These are phyloP conservation scores for Chondrilla cf. caribensis DNA, from an alignment of 37 sponge, comb jelly and placozoan genomes.

Conservation along the genomic window DNA sequence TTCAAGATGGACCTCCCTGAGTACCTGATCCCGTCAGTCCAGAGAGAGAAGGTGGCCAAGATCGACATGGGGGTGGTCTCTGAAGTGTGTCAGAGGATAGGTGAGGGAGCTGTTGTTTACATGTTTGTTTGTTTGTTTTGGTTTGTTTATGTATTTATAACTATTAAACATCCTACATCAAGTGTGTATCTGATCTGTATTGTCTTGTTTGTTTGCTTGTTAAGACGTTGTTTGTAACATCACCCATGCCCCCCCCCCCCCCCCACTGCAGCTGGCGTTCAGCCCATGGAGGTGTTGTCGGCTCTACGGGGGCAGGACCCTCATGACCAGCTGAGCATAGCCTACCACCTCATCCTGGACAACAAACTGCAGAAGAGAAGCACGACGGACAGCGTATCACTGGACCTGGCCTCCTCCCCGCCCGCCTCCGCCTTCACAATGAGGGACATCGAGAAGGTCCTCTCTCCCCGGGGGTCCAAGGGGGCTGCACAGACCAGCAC, in stretches of 20 bases:
- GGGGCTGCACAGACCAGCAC: background rate
- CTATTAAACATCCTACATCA: background rate
- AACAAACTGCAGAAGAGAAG: conserved; percentile 53
- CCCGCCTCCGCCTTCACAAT: conserved; percentile 22
- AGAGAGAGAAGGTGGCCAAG: background rate
- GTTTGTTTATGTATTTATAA: background rate
- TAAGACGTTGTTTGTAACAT: background rate
- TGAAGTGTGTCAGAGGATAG: conserved; percentile 75
- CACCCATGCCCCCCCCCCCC: background rate
- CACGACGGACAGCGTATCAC: background rate
- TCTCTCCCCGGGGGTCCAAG: background rate
- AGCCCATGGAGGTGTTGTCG: conserved; percentile 2
- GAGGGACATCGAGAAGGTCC: conserved; percentile 4
- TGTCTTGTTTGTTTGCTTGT: background rate
- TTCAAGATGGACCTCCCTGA: conserved; percentile 67
- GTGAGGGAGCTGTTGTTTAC: too few species aligned
- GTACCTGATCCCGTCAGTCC: conserved; percentile 65
- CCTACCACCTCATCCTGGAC: conserved; percentile 91
- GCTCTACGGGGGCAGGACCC: conserved; percentile 56
- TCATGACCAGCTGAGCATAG: conserved; percentile 69
- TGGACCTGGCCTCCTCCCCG: conserved; percentile 23
- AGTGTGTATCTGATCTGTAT: background rate
- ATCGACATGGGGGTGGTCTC: conserved; percentile 56
- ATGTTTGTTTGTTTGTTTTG: too few species aligned
- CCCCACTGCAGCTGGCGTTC: too few species aligned